Conservation (phyloP, 2,113 vertebrate species). For the Pterocles gutturalis region DNA sequence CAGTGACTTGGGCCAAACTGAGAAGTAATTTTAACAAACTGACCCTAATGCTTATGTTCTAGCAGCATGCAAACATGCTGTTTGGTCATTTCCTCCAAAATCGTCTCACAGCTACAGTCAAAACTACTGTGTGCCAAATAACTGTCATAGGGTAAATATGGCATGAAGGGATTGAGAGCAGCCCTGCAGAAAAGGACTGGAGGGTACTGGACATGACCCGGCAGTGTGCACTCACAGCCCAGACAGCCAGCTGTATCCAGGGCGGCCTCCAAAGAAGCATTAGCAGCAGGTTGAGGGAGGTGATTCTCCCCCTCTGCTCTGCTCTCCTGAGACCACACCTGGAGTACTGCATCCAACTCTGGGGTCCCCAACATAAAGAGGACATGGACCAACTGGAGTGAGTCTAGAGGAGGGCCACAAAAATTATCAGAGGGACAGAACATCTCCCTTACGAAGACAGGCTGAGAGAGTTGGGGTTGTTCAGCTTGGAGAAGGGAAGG, state of each 20-base stretch:
- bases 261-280: not conserved
- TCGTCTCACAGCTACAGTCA: not conserved
- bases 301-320: not conserved
- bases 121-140: not conserved
- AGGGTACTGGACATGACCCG: not conserved
- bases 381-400: not conserved
- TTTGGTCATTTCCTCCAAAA: not conserved
- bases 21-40: not conserved
- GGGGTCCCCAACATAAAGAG: not conserved
- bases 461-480: not conserved
- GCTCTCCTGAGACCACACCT: not conserved
- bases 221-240: accelerated
- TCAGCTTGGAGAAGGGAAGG: not conserved
- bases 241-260: accelerated
- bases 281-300: not conserved
- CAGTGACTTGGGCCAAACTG: too few species aligned
- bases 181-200: too few species aligned
- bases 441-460: not conserved
- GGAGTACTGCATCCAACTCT: not conserved
- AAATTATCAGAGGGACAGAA: not conserved
- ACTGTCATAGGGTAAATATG: accelerated
- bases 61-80: not conserved
- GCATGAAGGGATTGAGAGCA: not conserved
- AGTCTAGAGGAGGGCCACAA: not conserved
- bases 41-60: not conserved